phyloP scores from a whole-genome alignment of 2,113 vertebrate species.

The Cygnus buccinator region DNA sequence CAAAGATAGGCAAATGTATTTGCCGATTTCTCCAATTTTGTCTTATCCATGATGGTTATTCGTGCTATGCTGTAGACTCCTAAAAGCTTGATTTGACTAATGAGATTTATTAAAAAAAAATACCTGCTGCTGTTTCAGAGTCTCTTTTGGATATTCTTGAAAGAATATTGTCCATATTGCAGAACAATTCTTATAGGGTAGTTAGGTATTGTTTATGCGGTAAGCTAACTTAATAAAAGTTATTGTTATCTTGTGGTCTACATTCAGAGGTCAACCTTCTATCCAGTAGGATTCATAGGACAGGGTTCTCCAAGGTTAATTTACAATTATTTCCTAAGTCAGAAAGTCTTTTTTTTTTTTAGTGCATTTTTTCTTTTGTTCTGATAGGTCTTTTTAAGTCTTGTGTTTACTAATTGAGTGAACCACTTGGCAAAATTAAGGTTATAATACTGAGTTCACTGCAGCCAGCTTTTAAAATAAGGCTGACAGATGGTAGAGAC shows the following conservation, averaged over 20 bases:
- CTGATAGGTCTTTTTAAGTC: not conserved
- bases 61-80: not conserved
- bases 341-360: not conserved
- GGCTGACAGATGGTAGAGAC: not conserved
- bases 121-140: not conserved
- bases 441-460: not conserved
- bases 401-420: not conserved
- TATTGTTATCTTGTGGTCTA: not conserved
- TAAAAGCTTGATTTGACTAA: not conserved
- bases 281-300: not conserved
- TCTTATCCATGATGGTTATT: not conserved
- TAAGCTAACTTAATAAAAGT: not conserved
- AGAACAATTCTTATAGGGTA: not conserved
- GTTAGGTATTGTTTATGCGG: not conserved
- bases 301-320: not conserved
- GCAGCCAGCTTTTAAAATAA: conserved; percentile 15
- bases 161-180: not conserved
- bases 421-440: not conserved
- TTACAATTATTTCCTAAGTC: not conserved
- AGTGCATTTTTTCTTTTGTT: not conserved
- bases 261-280: not conserved
- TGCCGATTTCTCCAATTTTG: not conserved
- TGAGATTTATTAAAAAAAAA: not conserved
- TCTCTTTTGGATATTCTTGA: not conserved
- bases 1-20: not conserved